Conservation (phyloP, 2,888 invertebrate genomes). For the Lithosia quadra region DNA sequence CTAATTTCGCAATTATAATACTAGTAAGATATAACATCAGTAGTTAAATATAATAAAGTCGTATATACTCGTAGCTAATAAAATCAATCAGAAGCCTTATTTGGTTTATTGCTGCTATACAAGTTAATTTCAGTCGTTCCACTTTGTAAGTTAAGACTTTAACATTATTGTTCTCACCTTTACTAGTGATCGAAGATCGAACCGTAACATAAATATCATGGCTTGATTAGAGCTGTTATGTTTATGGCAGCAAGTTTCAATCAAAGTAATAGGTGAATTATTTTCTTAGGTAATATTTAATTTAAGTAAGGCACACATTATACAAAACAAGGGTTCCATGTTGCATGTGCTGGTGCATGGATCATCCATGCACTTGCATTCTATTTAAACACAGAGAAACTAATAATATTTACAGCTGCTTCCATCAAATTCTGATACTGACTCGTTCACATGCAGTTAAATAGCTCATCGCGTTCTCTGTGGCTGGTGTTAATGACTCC, state of each 20-base stretch:
- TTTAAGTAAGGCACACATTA: too few relatives aligned
- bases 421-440: too few relatives aligned
- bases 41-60: neutral
- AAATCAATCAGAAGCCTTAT: slow-evolving; percentile 24
- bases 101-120: slow-evolving; percentile 11
- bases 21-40: neutral
- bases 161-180: slow-evolving; percentile 18
- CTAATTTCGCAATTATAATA: neutral
- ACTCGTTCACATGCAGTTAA: too few relatives aligned
- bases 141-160: slow-evolving; percentile 16
- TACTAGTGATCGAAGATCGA: neutral
- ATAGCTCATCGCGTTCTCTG: too few relatives aligned
- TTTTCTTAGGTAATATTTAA: too few relatives aligned
- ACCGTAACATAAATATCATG: slow-evolving; percentile 10
- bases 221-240: neutral
- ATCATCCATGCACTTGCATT: too few relatives aligned
- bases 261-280: neutral
- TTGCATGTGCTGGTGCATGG: too few relatives aligned
- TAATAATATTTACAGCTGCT: too few relatives aligned
- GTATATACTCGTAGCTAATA: slow-evolving; percentile 6
- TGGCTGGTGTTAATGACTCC: too few relatives aligned
- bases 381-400: too few relatives aligned
- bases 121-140: slow-evolving; percentile 18
- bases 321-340: too few relatives aligned
- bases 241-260: neutral